Evolutionary conservation across 92 coral and sea anemone genomes (phyloP), one percentile per base, ranked within the genome.

Genomic region (Scolanthus callimorphus): DNA sequence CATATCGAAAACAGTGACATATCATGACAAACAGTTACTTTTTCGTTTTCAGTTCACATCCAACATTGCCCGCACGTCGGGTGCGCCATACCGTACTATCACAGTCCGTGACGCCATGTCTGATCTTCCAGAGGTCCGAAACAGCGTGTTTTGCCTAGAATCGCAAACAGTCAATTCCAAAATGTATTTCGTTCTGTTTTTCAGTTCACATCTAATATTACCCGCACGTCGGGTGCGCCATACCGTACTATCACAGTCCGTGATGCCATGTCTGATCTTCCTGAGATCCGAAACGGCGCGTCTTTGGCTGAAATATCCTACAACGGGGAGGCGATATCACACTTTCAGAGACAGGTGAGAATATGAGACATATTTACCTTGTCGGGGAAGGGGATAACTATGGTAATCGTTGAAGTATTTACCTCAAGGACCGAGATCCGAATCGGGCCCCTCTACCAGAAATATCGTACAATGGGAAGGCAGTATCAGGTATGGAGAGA

Each of bases 21-120:
- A n/a, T n/a, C n/a, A n/a, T n/a, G n/a, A n/a, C n/a, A n/a, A n/a
- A n/a, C n/a, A n/a, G n/a, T n/a, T n/a, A n/a, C n/a, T n/a, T n/a
- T 34, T 34, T 15, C 41, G 8, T 34, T 6, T 34, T 34, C 41
- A 89, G 82, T 92, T 76, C 61, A 63, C 69, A 46, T 92, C 98
- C 39, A 92, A 92, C 82, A 80, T 92, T 27, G 70, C 90, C 38
- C 95, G 96, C 65, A 61, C 82, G 11, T 82, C 82, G 17, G 80
- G 91, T 34, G 89, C 98, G 15, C 96, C 98, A n/a, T 92, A 80
- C 47, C 88, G 98, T 51, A 92, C 98, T 26, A 88, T 88, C 64
- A 92, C 92, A 27, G 98, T 92, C 1, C 77, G 98, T 27, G 98
- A 92, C 58, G 91, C 98, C 66, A 92, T 92, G 98, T 85, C 91